Conservation (phyloP, 1,140 invertebrate genomes). For the Tetramorium simillimum region DNA sequence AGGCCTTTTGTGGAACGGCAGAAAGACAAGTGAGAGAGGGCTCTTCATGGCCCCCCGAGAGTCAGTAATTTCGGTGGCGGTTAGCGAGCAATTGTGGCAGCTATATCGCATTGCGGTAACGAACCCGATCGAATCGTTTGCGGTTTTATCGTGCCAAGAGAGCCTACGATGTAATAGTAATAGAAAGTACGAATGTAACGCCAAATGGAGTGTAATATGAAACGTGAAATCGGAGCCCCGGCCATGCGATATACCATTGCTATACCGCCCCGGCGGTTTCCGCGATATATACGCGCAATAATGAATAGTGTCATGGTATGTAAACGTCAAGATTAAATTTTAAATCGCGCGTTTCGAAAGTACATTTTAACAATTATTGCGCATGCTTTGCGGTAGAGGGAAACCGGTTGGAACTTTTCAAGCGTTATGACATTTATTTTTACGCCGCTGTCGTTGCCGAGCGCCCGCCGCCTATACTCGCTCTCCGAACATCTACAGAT, state of each 20-base stretch:
- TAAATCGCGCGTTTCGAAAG: constrained; percentile 9
- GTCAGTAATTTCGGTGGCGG: constrained; percentile 50
- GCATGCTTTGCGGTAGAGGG: neutral
- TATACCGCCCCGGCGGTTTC: constrained; percentile 12
- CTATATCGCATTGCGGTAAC: constrained; percentile 55
- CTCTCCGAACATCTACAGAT: neutral
- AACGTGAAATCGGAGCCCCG: constrained; percentile 36
- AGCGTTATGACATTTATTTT: constrained; percentile 32
- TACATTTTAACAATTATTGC: constrained; percentile 33
- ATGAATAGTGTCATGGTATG: constrained; percentile 13
- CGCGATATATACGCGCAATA: neutral
- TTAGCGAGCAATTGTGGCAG: constrained; percentile 57
- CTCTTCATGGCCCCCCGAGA: constrained; percentile 46
- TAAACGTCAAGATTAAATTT: constrained; percentile 33
- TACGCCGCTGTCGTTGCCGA: neutral
- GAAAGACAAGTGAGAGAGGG: constrained; percentile 50
- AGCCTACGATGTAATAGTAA: constrained; percentile 45
- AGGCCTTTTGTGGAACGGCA: constrained; percentile 51
- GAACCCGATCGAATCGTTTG: constrained; percentile 55
- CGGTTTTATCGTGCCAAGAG: constrained; percentile 44
- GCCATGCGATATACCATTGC: constrained; percentile 24
- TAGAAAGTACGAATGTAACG: constrained; percentile 53
- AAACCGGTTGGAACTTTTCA: constrained; percentile 15
- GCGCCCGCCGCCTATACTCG: neutral
- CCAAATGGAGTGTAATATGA: constrained; percentile 51